These are phyloP conservation scores for Asteroscopus sphinx DNA, from an alignment of 2,888 invertebrate genomes.

Conservation along the genomic window DNA sequence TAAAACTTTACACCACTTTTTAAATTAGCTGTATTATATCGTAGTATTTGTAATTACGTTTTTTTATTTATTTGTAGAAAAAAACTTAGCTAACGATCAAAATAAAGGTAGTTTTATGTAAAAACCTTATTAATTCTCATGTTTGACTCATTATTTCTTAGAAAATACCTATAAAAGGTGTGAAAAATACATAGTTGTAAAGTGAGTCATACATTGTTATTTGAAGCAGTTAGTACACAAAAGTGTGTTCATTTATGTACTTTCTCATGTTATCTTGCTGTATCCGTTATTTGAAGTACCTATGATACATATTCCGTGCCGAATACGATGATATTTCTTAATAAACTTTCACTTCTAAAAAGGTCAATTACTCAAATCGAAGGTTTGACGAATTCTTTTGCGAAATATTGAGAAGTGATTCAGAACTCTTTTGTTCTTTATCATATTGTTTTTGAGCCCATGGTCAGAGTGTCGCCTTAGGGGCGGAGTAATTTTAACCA, in stretches of 20 bases:
- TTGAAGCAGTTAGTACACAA: constrained; percentile 20
- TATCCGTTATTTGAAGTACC: constrained; percentile 22
- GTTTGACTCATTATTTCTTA: background rate
- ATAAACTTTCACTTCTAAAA: constrained; percentile 5
- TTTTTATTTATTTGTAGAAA: constrained; percentile 13
- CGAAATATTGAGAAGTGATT: background rate
- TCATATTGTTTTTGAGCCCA: background rate
- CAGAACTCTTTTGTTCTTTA: background rate
- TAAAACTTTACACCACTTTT: background rate
- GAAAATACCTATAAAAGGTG: constrained; percentile 1
- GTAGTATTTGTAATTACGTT: constrained; percentile 31
- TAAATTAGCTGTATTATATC: constrained; percentile 10
- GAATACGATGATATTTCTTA: background rate
- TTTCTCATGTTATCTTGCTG: constrained; percentile 12
- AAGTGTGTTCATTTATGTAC: background rate
- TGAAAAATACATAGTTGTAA: constrained; percentile 24
- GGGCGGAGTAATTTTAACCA: too few relatives aligned
- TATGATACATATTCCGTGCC: background rate
- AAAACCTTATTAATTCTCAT: background rate
- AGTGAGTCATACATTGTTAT: constrained; percentile 43
- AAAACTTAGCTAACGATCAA: background rate
- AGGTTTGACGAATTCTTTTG: background rate
- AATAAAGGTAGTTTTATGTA: background rate
- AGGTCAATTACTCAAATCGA: background rate
- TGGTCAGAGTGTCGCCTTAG: too few relatives aligned